A percentile compares a stretch with the other conserved stretches of the same genome.
These are phyloP conservation scores for Spinus pinus DNA, from an alignment of 2,797 vertebrate species.

Conservation along the genomic window DNA sequence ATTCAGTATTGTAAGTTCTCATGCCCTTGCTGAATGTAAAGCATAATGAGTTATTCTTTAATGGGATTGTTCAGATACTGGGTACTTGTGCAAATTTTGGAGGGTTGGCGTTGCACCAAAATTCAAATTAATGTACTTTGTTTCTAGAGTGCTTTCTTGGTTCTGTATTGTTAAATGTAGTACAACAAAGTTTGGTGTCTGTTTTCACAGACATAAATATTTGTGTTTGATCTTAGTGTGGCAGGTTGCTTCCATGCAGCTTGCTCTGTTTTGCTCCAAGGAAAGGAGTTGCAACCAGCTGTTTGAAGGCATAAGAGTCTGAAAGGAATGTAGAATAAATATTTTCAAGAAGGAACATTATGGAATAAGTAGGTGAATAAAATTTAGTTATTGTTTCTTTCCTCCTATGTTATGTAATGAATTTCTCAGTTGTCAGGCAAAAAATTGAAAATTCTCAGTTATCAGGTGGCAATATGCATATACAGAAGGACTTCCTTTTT, in stretches of 20 bases:
- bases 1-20: background rate
- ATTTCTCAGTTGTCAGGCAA: background rate
- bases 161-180: background rate
- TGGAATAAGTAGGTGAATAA: background rate
- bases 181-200: background rate
- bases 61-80: background rate
- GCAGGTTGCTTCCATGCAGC: background rate
- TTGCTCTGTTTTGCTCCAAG: background rate
- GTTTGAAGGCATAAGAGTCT: background rate
- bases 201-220: background rate
- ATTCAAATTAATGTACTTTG: background rate
- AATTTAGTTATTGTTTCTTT: background rate
- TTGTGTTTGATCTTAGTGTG: accelerated
- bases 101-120: background rate
- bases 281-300: background rate
- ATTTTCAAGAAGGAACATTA: background rate
- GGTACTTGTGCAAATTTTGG: background rate
- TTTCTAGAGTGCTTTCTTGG: background rate
- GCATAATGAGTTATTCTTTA: background rate
- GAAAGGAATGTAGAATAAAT: background rate
- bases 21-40: background rate
- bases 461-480: background rate
- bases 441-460: background rate
- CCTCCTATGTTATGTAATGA: background rate
- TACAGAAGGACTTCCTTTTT: background rate